Percentiles rank a stretch among this genome's conserved stretches.
Conservation (phyloP, 2,888 invertebrate species). For the Scelioninae gen. 2 region DNA sequence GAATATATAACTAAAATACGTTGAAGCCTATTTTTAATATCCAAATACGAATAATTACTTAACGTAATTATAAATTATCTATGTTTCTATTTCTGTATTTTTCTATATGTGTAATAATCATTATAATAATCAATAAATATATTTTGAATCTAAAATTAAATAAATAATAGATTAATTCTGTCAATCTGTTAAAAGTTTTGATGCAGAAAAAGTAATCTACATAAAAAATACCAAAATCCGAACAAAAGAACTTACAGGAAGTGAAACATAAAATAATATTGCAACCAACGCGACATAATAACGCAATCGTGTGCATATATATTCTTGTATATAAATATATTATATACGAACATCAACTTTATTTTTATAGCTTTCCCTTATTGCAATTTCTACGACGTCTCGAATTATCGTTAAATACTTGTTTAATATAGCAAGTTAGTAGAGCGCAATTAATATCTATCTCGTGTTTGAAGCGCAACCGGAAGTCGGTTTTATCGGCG, state of each 20-base stretch:
- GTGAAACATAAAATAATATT: conserved; percentile 27
- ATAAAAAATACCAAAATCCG: not conserved
- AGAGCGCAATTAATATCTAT: conserved; percentile 63
- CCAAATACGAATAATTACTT: no score
- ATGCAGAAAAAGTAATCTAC: not conserved
- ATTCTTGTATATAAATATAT: no score
- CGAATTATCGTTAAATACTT: conserved; percentile 56
- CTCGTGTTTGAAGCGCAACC: conserved; percentile 59
- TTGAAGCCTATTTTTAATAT: no score
- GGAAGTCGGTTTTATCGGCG: conserved; percentile 66
- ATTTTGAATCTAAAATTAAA: no score
- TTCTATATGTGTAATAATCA: no score
- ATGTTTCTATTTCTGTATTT: no score
- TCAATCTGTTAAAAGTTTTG: no score
- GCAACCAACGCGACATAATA: conserved; percentile 44
- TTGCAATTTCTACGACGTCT: conserved; percentile 46
- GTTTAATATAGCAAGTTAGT: conserved; percentile 57
- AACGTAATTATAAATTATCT: no score
- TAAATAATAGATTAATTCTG: no score
- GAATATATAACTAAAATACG: no score
- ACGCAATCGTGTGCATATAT: conserved; percentile 22
- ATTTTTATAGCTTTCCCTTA: conserved; percentile 55
- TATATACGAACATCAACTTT: conserved; percentile 34
- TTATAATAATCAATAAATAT: no score
- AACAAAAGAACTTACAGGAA: conserved; percentile 17